Evolutionary conservation across 1,140 invertebrate species (phyloP), one percentile per base, ranked within the genome.

Genomic region (Neomicropteryx cornuta): DNA sequence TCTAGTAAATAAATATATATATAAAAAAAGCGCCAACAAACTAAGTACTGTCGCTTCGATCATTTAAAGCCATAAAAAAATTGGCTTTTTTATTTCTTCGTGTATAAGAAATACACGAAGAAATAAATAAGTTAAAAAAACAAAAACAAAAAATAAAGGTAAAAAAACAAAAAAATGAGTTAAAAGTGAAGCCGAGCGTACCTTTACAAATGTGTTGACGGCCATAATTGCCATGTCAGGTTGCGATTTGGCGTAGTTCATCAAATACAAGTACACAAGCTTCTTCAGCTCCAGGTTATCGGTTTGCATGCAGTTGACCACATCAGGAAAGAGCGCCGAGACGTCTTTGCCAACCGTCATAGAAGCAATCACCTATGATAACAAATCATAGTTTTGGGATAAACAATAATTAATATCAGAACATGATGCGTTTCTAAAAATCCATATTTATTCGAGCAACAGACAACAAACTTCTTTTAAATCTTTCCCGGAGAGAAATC

Each of bases 191-290:
- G 29, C 17, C 14, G 16, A 55, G 20, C 53, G 42, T 58, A 94
- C 91, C 82, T 97, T 99, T 32, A 99, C 97, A 75, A 99, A 99
- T 17, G 97, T 99, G 71, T 99, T 99, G 20, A 99, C 97, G 23
- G 97, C 97, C 94, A 99, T 97, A 39, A 99, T 99, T 35, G 97
- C 96, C 87, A 98, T 95, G 60, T 99, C 97, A 6, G 97, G 97
- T 65, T 99, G 97, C 49, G 91, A 97, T 65, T 99, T 99, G 34
- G 97, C 97, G 72, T 99, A 99, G 64, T 99, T 99, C 97, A 99
- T 99, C 38, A 99, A 68, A 62, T 99, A 99, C 14, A 99, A 71
- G 59, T 99, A 99, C 1, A 99, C 97, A 24, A 99, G 71, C 56
- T 99, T 99, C 71, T 99, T 99, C 46, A 99, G 64, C 66, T 99